phyloP scores from a whole-genome alignment of 2,113 vertebrate species.

The Dromaius novaehollandiae region DNA sequence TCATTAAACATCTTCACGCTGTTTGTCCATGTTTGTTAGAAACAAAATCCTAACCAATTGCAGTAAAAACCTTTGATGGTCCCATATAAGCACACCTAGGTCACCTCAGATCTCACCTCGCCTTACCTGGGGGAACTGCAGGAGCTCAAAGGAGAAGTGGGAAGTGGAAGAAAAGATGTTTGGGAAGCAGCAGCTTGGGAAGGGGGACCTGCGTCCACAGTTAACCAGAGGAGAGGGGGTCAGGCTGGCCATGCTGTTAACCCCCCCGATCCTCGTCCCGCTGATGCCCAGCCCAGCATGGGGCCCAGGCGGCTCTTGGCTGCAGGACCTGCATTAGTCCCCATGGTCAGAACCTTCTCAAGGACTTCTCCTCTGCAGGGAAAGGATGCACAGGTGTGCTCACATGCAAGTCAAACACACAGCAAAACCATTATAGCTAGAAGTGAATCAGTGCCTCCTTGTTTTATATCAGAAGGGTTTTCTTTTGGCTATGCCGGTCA shows the following conservation, averaged over 20 bases:
- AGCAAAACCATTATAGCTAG: not conserved
- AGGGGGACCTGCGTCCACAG: too few species aligned
- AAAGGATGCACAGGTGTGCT: too few species aligned
- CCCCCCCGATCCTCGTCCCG: too few species aligned
- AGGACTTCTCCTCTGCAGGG: too few species aligned
- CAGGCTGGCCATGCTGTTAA: not conserved
- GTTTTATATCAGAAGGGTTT: not conserved
- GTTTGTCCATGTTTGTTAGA: not conserved
- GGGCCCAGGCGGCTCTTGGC: too few species aligned
- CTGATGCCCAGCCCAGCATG: too few species aligned
- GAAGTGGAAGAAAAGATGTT: not conserved
- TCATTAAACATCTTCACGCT: conserved; percentile 17
- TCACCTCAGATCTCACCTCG: not conserved
- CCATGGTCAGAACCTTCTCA: too few species aligned
- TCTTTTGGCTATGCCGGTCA: not conserved
- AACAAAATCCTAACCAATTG: not conserved
- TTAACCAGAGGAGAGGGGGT: not conserved
- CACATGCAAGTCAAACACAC: not conserved
- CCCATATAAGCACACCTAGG: not conserved
- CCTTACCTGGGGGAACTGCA: not conserved
- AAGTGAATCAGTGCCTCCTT: not conserved
- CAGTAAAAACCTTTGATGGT: not conserved
- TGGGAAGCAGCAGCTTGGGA: not conserved
- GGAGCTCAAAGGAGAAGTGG: not conserved
- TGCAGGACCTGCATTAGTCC: too few species aligned